phyloP scores from a whole-genome alignment of 2,888 invertebrate species.

The Tyria jacobaeae region DNA sequence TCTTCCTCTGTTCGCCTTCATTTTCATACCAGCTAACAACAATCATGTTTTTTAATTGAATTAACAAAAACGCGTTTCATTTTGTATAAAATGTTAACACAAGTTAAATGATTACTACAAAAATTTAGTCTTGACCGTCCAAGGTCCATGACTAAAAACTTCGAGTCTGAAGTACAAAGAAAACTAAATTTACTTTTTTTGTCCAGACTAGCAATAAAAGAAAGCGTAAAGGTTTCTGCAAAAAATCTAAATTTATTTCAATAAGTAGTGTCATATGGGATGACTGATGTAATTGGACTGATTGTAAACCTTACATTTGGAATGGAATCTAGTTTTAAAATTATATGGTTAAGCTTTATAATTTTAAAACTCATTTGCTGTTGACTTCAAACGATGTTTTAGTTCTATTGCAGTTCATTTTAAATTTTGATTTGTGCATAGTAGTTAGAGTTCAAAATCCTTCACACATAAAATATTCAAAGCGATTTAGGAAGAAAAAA shows the following conservation, averaged over 20 bases:
- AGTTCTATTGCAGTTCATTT: not conserved
- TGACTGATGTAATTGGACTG: conserved; percentile 37
- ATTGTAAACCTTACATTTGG: conserved; percentile 42
- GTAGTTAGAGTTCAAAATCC: conserved; percentile 23
- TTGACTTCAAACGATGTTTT: not conserved
- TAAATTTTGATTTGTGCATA: not conserved
- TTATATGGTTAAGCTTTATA: too few relatives aligned
- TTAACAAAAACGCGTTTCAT: not conserved
- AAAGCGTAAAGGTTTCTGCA: conserved; percentile 28
- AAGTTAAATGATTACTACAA: not conserved
- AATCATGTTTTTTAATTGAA: not conserved
- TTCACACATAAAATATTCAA: conserved; percentile 25
- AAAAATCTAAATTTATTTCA: conserved; percentile 37
- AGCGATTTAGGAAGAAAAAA: conserved; percentile 28
- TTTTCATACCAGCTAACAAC: not conserved
- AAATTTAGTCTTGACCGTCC: not conserved
- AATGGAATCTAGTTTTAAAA: too few relatives aligned
- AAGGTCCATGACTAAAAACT: conserved; percentile 1
- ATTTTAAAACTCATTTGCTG: conserved; percentile 26
- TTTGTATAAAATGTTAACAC: too few relatives aligned
- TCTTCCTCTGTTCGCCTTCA: too few relatives aligned
- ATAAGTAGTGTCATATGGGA: conserved; percentile 44
- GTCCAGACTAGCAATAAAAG: conserved; percentile 42
- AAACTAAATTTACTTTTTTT: conserved; percentile 41
- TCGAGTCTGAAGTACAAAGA: conserved; percentile 28